These are phyloP conservation scores for Rutilus rutilus DNA, from an alignment of 2,113 vertebrate species.

Conservation along the genomic window DNA sequence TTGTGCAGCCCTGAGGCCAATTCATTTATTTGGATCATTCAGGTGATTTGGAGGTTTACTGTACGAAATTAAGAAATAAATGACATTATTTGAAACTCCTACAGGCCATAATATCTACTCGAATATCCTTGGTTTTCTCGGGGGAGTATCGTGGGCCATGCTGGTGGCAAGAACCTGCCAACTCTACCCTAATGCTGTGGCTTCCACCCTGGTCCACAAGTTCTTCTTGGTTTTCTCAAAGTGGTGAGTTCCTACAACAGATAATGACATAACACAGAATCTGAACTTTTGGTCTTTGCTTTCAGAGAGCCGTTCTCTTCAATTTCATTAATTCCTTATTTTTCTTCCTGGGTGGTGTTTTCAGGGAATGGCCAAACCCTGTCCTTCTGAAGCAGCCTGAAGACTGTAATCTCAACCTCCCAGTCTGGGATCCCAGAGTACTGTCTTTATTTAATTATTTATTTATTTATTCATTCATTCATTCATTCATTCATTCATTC, in stretches of 20 bases:
- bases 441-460: neutral
- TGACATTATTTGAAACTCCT: neutral
- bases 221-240: constrained; percentile 95
- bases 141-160: constrained; percentile 93
- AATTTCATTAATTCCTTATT: neutral
- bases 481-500: neutral
- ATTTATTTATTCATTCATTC: neutral
- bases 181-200: constrained; percentile 91
- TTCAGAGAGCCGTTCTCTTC: neutral
- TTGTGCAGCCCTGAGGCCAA: too few relatives aligned
- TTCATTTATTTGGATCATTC: too few relatives aligned
- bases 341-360: constrained; percentile 66
- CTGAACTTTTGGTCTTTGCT: neutral
- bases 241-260: constrained; percentile 81
- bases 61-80: neutral
- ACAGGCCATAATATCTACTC: constrained; percentile 94
- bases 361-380: constrained; percentile 92
- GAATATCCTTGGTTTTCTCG: constrained; percentile 91
- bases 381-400: constrained; percentile 88
- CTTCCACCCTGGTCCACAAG: constrained; percentile 90
- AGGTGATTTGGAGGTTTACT: neutral
- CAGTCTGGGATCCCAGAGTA: constrained; percentile 93
- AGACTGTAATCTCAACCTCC: constrained; percentile 90
- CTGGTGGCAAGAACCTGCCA: constrained; percentile 92
- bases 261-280: neutral